Evolutionary conservation across 2,113 vertebrate genomes (phyloP).

Genomic region (Sus scrofa): T2T-Sscrofa CM000817.6:12822501-12823000

Average conservation of each 20-base stretch:
- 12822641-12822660: neutral
- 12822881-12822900: neutral
- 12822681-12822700: neutral
- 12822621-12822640: neutral
- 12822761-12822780: constrained; percentile 17
- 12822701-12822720: neutral
- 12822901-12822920: neutral
- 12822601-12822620: neutral
- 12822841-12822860: neutral
- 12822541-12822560: neutral
- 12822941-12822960: neutral
- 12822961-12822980: neutral
- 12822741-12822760: neutral
- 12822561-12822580: neutral
- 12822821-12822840: constrained; percentile 20
- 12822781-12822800: constrained; percentile 28
- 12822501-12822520: neutral
- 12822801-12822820: neutral
- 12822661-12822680: neutral
- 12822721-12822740: constrained; percentile 23
- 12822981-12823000: constrained; percentile 25
- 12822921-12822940: neutral
- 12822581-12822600: neutral
- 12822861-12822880: constrained; percentile 2
- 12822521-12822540: neutral